Evolutionary conservation across 2,888 invertebrate species (phyloP), one percentile per base, ranked within the genome.

Genomic region (Melanostoma mellinum): DNA sequence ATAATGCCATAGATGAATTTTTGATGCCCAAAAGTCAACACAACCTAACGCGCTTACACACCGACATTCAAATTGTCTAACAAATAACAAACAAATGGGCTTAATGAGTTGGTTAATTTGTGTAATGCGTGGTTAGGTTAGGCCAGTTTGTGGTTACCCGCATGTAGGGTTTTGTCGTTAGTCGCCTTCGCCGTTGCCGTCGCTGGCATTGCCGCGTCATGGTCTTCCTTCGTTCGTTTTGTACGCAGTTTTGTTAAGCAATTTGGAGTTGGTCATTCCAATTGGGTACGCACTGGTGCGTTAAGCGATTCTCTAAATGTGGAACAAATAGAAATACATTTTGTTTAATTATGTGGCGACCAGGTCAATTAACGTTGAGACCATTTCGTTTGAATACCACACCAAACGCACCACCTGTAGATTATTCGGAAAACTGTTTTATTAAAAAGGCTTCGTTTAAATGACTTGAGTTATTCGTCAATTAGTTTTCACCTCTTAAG

Each of bases 31-130:
- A 55, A 84, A 78, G 72, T 78, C 77, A 77, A 69, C 46, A 32
- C 32, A 67, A 2, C 5, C 32, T 8, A 36, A 52, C 48, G 35
- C 46, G 40, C 33, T 55, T 60, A 53, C 6, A 33, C 35, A 30
- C 42, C 35, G 42, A 81, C 20, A 73, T 73, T 77, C 46, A 77
- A 82, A 77, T 73, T 53, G 63, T 73, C 82, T 67, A 71, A 84
- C 84, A 84, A 79, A 84, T 75, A 79, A 84, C 84, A 84, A 84
- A 84, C 84, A 84, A 84, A 84, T 79, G 78, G 74, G 60, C 84
- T 75, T 84, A 84, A 84, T 84, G 84, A 84, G 84, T 84, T 84
- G 79, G 79, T 84, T 84, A 84, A 84, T 84, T 75, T 74, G 79
- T 74, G 73, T 61, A 53, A 20, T 71, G 52, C 65, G 48, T 65